These are phyloP conservation scores for Cichlasoma orientale DNA, from an alignment of 2,797 vertebrate species.

Conservation along the genomic window DNA sequence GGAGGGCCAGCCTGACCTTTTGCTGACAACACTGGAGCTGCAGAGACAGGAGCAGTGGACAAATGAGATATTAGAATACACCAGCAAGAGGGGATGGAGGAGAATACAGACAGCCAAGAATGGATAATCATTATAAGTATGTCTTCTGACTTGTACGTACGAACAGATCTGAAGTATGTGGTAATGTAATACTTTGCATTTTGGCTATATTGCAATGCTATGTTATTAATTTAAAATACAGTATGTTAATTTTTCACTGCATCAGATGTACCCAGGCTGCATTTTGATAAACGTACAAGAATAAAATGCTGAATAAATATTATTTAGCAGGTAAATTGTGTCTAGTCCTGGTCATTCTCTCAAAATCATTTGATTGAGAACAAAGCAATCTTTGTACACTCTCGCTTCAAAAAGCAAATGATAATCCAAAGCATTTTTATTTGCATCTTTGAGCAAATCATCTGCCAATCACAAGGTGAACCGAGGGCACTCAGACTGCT, in stretches of 20 bases:
- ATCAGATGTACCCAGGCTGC: not conserved
- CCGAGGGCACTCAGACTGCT: not conserved
- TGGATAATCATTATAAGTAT: slow-evolving; percentile 31
- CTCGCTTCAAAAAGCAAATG: slow-evolving; percentile 10
- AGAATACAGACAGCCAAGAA: slow-evolving; percentile 40
- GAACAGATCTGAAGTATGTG: not conserved
- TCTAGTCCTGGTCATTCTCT: slow-evolving; percentile 2
- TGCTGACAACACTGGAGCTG: slow-evolving; percentile 73
- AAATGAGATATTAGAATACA: slow-evolving; percentile 79
- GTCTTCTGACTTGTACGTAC: not conserved
- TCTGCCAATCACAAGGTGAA: slow-evolving; percentile 27
- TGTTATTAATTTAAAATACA: not conserved
- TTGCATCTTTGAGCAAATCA: not conserved
- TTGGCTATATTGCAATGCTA: not conserved
- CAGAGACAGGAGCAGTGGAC: slow-evolving; percentile 73
- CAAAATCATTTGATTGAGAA: slow-evolving; percentile 1
- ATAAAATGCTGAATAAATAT: slow-evolving; percentile 27
- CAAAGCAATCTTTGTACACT: not conserved
- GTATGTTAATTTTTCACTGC: not conserved
- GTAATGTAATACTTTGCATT: not conserved
- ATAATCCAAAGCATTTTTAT: not conserved
- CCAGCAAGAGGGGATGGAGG: slow-evolving; percentile 47
- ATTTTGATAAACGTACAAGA: not conserved
- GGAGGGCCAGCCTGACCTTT: slow-evolving; percentile 82
- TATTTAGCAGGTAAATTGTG: not conserved